Evolutionary conservation across 2,113 vertebrate species (phyloP), one percentile per base, ranked within the genome.

Genomic region (Catagonus wagneri): DNA sequence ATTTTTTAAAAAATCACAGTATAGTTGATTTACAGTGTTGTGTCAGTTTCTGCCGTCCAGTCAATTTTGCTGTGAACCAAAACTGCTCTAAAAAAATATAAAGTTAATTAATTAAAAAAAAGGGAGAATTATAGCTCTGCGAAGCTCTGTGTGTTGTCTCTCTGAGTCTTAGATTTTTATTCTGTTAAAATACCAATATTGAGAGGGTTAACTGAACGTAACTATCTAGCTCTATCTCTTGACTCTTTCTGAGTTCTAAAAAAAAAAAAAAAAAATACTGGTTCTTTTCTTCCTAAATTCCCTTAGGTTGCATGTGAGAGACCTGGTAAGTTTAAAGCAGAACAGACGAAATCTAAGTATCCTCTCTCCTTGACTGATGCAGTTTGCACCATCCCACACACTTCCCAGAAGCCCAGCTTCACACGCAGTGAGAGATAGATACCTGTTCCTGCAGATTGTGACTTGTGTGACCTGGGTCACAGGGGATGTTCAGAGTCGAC

Each of bases 141-240:
- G 34, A 89, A 44, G 44, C 72, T 95, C 74, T 54, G 25, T 34
- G 1, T 63, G 16, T 58, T 44, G 7, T 71, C 36, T 90, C 23
- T 61, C 54, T 74, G 50, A 90, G 39, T 50, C 58, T 91, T 58
- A 50, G 22, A 22, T 56, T 94, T 88, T 68, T 90, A 34, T 54
- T 93, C 44, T 93, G 9, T 54, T 60, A 90, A 95, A 36, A 61
- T 63, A 36, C 2, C 13, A 50, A 36, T 39, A 83, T 6, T 52
- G 69, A 90, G 20, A 83, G 16, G 39, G 23, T n/a, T 71, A 9
- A 6, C 54, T 90, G 72, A 93, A 69, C 5, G 2, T 44, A 36
- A 6, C 23, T 75, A 10, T 22, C 39, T 90, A 1, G 34, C 5
- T 72, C 19, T 50, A 3, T 81, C 4, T 84, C 68, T 32, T 23